Base-by-base conservation (phyloP, 2,113 vertebrate genomes). In the Rhinogobius similis region DNA sequence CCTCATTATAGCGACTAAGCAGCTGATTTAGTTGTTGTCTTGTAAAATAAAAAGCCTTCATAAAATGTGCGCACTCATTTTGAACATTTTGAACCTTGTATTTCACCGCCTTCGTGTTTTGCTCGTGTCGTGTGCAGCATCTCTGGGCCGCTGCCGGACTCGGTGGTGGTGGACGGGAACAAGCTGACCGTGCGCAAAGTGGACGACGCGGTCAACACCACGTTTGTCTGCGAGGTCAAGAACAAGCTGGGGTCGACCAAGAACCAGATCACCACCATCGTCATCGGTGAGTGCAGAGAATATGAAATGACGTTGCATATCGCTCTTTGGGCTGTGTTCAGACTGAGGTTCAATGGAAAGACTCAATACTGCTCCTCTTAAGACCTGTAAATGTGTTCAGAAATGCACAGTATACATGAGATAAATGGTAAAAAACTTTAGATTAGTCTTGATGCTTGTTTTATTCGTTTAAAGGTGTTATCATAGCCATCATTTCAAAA, bases 201-300 rank as follows among this genome's bases (percentile, higher is more conserved):
- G 88, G 94, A 95, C 53, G 88, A 88, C 5, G 69, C 89, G 0
- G 90, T 94, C 70, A 97, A 97, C 83, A 95, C 94, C 52, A 96
- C 95, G 5, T 96, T 97, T 18, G 86, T 93, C 82, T 97, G 96
- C 24, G 93, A 94, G 73, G 91, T 82, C 43, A 88, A 82, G 81
- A 93, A 92, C 83, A 84, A 86, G 24, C 86, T 86, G 10, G 95
- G 95, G 0, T 83, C 79, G 0, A 88, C 86, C 71, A 86, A 61
- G 0, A 76, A 88, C 0, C 93, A 94, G 71, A 88, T 95, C 75
- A 82, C 86, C 66, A 69, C 93, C 52, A 8, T 84, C 4, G 94
- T 96, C 65, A 91, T 91, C 81, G 95, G 95, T 97, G 83, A 94
- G 94, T 70, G 73, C 14, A 1, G 41, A n/a, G 1, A 11, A 23